Evolutionary conservation across 2,113 vertebrate genomes (phyloP).

Genomic region (Pogonocichla stellata): DNA sequence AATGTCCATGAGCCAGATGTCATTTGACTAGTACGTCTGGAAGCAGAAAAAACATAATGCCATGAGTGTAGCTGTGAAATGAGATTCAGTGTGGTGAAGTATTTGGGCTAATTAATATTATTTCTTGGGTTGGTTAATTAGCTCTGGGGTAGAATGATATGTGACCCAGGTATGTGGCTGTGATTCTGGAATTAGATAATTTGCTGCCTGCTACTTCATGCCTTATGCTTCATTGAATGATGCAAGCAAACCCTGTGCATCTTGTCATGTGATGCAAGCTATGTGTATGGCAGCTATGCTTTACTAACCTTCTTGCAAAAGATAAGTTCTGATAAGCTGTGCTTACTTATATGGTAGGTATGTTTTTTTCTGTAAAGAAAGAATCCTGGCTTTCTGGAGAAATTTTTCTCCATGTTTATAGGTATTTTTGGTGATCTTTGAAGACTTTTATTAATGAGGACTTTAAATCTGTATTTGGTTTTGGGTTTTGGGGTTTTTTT

Average conservation of each 20-base stretch:
- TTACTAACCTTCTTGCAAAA: not conserved
- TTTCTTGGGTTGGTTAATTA: not conserved
- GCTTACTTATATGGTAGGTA: not conserved
- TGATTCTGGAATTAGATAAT: not conserved
- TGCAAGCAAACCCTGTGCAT: not conserved
- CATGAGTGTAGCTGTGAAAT: not conserved
- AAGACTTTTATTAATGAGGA: not conserved
- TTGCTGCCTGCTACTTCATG: not conserved
- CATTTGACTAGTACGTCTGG: rapidly evolving
- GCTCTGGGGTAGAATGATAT: not conserved
- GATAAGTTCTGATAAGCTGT: not conserved
- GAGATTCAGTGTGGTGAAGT: not conserved
- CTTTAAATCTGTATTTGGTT: not conserved
- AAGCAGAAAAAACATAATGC: not conserved
- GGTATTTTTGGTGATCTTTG: not conserved
- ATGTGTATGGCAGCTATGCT: not conserved
- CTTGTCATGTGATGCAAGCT: not conserved
- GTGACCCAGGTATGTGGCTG: not conserved
- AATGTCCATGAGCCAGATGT: not conserved
- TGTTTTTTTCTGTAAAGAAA: not conserved
- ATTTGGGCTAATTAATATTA: not conserved
- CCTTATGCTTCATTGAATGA: not conserved
- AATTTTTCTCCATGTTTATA: not conserved
- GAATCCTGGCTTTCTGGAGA: not conserved
- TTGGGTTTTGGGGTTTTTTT: rapidly evolving